phyloP scores from a whole-genome alignment of 2,113 vertebrate species.

The Paramisgurnus dabryanus region DNA sequence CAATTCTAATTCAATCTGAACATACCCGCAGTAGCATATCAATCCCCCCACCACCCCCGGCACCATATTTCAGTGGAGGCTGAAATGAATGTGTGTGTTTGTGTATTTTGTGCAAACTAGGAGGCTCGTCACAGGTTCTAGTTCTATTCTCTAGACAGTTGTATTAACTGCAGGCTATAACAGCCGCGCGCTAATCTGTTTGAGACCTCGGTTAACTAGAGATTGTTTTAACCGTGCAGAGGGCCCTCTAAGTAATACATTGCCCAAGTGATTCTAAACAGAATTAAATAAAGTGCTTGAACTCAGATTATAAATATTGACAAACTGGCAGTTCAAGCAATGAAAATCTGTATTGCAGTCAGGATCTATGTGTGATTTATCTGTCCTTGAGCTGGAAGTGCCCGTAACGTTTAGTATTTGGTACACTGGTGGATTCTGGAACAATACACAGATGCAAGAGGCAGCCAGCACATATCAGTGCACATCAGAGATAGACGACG shows the following conservation, averaged over 20 bases:
- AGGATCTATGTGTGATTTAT: conserved; percentile 8
- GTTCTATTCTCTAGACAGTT: conserved; percentile 37
- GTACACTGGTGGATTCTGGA: not conserved
- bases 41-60: conserved; percentile 3
- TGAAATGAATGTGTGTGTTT: conserved; percentile 6
- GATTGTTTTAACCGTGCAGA: not conserved
- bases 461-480: conserved; percentile 56
- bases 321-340: not conserved
- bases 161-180: conserved; percentile 37
- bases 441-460: conserved; percentile 24
- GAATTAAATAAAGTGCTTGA: conserved; percentile 23
- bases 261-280: not conserved
- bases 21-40: not conserved
- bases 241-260: not conserved
- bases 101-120: conserved; percentile 14
- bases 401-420: not conserved
- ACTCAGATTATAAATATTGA: conserved; percentile 14
- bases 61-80: conserved; percentile 15
- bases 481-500: conserved; percentile 51
- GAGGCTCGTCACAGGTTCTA: conserved; percentile 22
- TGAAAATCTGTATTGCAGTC: not conserved
- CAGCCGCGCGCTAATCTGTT: conserved; percentile 32
- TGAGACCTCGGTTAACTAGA: not conserved
- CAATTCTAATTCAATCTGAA: conserved; percentile 58
- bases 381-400: conserved; percentile 1